Evolutionary conservation across 2,113 vertebrate genomes (phyloP).

Genomic region (Struthidea cinerea): DNA sequence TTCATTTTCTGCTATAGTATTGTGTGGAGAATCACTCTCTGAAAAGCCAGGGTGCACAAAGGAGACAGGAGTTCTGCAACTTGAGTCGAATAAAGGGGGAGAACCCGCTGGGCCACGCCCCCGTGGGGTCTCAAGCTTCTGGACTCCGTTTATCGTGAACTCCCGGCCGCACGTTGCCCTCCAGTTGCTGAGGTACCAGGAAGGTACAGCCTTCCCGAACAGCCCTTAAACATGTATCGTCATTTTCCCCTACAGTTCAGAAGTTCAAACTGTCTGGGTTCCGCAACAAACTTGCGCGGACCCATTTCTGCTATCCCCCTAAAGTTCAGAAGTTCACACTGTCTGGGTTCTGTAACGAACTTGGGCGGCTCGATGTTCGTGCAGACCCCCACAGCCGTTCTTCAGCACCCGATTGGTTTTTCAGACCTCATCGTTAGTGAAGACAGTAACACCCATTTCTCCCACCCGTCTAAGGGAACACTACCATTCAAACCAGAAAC

Average conservation of each 20-base stretch:
- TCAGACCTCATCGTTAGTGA: rapidly evolving
- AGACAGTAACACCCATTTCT: background rate
- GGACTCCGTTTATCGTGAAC: rapidly evolving
- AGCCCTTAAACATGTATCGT: rapidly evolving
- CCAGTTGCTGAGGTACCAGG: background rate
- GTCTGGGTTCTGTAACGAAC: background rate
- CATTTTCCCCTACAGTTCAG: background rate
- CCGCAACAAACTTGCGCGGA: background rate
- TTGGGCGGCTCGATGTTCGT: rapidly evolving
- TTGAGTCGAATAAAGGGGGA: background rate
- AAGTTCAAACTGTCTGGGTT: background rate
- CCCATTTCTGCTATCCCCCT: background rate
- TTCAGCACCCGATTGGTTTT: rapidly evolving
- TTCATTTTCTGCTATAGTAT: background rate
- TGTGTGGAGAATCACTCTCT: background rate
- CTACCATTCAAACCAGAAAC: rapidly evolving
- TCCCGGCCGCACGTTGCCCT: rapidly evolving
- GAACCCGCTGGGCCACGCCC: rapidly evolving
- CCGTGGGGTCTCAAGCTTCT: rapidly evolving
- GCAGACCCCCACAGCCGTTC: background rate
- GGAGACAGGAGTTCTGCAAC: background rate
- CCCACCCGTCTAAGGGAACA: rapidly evolving
- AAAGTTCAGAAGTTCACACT: background rate
- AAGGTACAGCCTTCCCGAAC: too few species aligned
- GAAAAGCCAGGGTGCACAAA: background rate